A percentile compares a stretch with the other conserved stretches of the same genome.
Evolutionary conservation across 2,888 invertebrate genomes (phyloP).

Genomic region (Patella caerulea): DNA sequence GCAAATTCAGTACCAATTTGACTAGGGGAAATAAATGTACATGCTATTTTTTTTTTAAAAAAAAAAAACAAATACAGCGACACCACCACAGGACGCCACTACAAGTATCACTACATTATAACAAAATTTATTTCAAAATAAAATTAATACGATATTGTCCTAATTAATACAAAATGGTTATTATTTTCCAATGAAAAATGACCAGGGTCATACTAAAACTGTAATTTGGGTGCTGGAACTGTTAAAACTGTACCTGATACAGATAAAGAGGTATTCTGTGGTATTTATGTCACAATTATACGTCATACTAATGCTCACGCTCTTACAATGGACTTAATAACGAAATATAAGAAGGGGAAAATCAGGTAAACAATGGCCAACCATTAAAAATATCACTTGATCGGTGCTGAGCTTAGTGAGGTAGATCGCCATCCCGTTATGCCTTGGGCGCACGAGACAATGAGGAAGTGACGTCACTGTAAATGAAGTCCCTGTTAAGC

Average conservation of each 20-base stretch:
- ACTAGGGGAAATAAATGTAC: too few species aligned
- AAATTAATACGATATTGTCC: not conserved
- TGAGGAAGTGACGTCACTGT: constrained; percentile 11
- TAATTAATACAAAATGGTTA: constrained; percentile 4
- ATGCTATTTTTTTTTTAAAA: not conserved
- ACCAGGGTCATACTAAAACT: too few species aligned
- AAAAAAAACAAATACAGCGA: not conserved
- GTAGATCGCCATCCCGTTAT: constrained; percentile 5
- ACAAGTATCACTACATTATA: constrained; percentile 10
- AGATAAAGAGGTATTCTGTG: constrained; percentile 5
- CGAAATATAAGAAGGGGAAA: not conserved
- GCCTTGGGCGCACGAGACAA: not conserved
- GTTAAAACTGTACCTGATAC: constrained; percentile 1
- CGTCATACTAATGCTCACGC: constrained; percentile 2
- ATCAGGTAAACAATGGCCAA: constrained; percentile 7
- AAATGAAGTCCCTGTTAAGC: not conserved
- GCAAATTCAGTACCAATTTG: too few species aligned
- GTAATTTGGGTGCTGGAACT: too few species aligned
- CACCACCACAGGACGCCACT: constrained; percentile 6
- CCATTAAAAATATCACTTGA: constrained; percentile 13
- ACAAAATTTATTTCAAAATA: not conserved
- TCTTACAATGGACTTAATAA: not conserved
- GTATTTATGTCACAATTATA: constrained; percentile 4
- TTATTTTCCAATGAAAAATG: not conserved
- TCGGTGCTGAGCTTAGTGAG: constrained; percentile 13